These are phyloP conservation scores for Oryctolagus cuniculus DNA, from an alignment of 2,113 vertebrate species.

Conservation along the genomic window DNA sequence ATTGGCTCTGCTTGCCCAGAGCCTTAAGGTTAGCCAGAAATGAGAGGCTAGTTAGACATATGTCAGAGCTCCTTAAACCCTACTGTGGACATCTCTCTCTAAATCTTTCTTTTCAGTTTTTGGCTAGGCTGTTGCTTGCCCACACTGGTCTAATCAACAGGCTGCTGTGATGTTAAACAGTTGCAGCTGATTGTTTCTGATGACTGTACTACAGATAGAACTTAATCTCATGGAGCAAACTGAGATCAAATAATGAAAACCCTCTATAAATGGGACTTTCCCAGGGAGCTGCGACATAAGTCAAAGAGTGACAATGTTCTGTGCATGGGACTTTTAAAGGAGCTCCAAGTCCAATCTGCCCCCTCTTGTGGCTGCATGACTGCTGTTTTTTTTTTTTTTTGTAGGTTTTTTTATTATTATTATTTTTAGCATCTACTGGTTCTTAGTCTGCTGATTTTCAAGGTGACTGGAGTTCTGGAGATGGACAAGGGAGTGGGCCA, in stretches of 20 bases:
- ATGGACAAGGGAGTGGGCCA: neutral
- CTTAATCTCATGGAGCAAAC: slow-evolving; percentile 40
- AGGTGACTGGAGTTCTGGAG: neutral
- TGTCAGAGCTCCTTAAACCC: neutral
- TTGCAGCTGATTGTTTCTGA: neutral
- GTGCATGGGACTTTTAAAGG: neutral
- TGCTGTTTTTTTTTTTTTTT: neutral
- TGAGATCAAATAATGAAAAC: slow-evolving; percentile 52
- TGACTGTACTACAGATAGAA: neutral
- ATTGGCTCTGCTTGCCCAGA: neutral
- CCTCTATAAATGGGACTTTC: neutral
- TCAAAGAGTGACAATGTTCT: slow-evolving; percentile 25
- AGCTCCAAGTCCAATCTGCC: neutral
- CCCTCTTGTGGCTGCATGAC: neutral
- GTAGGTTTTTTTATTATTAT: neutral
- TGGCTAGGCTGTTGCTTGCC: neutral
- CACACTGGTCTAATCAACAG: neutral
- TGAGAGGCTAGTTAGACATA: neutral
- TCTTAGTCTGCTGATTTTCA: neutral
- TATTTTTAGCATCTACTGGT: neutral
- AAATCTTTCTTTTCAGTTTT: slow-evolving; percentile 2
- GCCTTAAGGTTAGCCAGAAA: neutral
- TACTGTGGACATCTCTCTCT: neutral
- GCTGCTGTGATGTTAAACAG: slow-evolving; percentile 22
- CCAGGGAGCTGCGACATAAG: neutral